phyloP scores from a whole-genome alignment of 2,113 vertebrate species.

The Eleginops maclovinus region DNA sequence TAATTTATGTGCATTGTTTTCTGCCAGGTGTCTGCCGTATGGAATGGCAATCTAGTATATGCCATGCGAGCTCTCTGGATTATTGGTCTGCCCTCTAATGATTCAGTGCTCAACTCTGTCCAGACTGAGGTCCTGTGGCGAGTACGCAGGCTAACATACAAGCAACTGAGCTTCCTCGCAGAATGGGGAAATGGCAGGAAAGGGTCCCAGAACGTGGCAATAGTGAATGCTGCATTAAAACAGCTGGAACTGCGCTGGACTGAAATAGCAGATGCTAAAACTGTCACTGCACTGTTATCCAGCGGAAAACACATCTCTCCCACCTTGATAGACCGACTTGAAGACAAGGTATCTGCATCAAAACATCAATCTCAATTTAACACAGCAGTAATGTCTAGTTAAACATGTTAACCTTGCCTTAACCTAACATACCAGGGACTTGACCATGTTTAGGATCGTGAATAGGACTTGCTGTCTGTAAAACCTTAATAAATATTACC shows the following conservation, averaged over 20 bases:
- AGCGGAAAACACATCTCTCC: conserved; percentile 79
- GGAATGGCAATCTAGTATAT: conserved; percentile 85
- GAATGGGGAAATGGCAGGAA: conserved; percentile 73
- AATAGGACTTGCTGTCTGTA: not conserved
- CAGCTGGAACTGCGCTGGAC: conserved; percentile 94
- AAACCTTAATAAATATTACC: not conserved
- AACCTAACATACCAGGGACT: not conserved
- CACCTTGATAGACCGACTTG: conserved; percentile 86
- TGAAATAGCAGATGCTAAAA: conserved; percentile 85
- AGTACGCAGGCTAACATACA: conserved; percentile 84
- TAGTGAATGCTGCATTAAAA: conserved; percentile 83
- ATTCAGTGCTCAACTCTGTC: conserved; percentile 76
- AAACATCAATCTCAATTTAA: not conserved
- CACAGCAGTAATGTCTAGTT: not conserved
- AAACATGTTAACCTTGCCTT: not conserved
- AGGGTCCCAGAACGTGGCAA: conserved; percentile 51
- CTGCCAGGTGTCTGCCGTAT: conserved; percentile 82
- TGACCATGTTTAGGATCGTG: not conserved
- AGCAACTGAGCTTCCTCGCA: conserved; percentile 81
- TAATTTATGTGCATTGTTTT: not conserved
- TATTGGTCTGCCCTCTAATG: conserved; percentile 54
- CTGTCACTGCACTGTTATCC: conserved; percentile 79
- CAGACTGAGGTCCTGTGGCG: conserved; percentile 92
- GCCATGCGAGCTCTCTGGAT: conserved; percentile 82
- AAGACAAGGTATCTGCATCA: conserved; percentile 89